A percentile compares a stretch with the other conserved stretches of the same genome.
Evolutionary conservation across 2,113 vertebrate species (phyloP).

Genomic region (Rhinogobius similis): DNA sequence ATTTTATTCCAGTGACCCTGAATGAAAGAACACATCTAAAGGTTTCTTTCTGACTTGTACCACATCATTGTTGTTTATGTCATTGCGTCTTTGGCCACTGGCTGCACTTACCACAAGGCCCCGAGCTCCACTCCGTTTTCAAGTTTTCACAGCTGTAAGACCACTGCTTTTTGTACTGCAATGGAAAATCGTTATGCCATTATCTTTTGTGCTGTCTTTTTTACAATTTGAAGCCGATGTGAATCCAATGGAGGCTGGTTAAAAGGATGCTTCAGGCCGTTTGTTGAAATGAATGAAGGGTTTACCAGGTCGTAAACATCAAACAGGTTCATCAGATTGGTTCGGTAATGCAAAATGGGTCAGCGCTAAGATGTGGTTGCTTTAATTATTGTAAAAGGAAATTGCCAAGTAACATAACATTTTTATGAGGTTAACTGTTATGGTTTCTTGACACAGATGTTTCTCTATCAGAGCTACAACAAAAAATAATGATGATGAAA

Average conservation of each 20-base stretch:
- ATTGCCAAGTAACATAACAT: neutral
- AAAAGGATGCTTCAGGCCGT: constrained; percentile 8
- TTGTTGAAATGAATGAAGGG: constrained; percentile 42
- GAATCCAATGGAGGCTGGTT: constrained; percentile 20
- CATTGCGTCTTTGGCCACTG: neutral
- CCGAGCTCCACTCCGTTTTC: neutral
- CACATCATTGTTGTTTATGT: too few species aligned
- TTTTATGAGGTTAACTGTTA: constrained; percentile 13
- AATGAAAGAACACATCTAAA: too few species aligned
- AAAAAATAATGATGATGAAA: neutral
- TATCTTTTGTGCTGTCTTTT: constrained; percentile 29
- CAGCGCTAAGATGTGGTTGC: constrained; percentile 16
- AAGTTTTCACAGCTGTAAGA: constrained; percentile 51
- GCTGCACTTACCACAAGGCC: constrained; percentile 30
- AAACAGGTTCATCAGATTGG: neutral
- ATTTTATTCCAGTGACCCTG: too few species aligned
- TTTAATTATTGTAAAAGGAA: constrained; percentile 4
- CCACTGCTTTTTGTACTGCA: constrained; percentile 20
- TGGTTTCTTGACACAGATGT: constrained; percentile 71
- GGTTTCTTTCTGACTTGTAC: too few species aligned
- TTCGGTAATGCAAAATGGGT: constrained; percentile 11
- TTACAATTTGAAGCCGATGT: constrained; percentile 31
- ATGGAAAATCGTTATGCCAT: constrained; percentile 21
- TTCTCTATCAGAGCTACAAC: constrained; percentile 27
- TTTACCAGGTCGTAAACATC: constrained; percentile 26